Base-by-base conservation (phyloP, 2,888 invertebrate genomes). In the Arrhopalites spinosus region DNA sequence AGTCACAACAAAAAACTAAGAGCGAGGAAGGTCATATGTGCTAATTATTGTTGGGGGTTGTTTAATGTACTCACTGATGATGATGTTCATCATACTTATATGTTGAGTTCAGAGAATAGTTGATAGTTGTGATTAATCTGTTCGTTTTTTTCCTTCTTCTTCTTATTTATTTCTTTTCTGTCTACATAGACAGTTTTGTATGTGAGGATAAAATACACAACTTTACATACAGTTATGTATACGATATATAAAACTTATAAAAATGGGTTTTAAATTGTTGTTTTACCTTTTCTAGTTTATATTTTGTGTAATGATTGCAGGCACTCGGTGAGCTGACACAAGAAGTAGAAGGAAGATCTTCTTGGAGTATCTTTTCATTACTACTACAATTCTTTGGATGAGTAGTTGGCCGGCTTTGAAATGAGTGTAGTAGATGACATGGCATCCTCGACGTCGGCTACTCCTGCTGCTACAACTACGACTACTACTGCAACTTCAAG, bases 351-450 rank as follows among this genome's bases (percentile, higher is more conserved):
- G 11, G 36, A 36, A 7, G 5, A 36, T 36, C 36, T 36, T 36
- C 36, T 36, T 36, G 5, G 36, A 11, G 3, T 7, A 11, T 3
- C 36, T 27, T 27, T 59, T 27, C 5, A 36, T 7, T 3, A 11
- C 36, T 3, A 36, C 36, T 36, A 36, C 36, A 36, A 36, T 11
- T 36, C 36, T 36, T 36, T 36, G 36, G 36, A 36, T 36, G 36
- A 36, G 20, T 47, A 23, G 67, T 45, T 45, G 25, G 43, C 43
- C 45, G 23, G 67, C 43, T 45, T 56, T 56, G 70, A 70, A 56
- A 70, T 70, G 70, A 70, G 59, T 59, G 56, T 56, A 59, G 29
- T 70, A 36, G 29, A 70, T 13, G 70, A 70, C 59, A 36, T 59
- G 59, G 59, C 59, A 36, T 56, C 67, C 20, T 47, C 67, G 47